These are phyloP conservation scores for Aleiodes sp. DNA, from an alignment of 1,140 invertebrate species.

Conservation along the genomic window DNA sequence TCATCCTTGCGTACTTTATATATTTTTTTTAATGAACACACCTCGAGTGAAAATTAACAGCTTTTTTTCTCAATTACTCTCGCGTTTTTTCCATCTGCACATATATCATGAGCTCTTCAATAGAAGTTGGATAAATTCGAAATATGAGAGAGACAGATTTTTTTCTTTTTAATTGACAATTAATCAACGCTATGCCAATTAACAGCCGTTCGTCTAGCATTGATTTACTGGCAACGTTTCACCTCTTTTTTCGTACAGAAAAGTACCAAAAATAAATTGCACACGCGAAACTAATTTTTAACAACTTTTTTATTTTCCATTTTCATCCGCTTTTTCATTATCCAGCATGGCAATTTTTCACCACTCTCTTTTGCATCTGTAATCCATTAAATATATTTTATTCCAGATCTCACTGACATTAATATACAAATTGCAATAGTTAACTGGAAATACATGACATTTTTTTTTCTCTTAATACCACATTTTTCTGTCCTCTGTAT, in stretches of 20 bases:
- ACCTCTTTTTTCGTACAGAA: not conserved
- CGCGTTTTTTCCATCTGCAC: not conserved
- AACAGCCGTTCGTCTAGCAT: constrained; percentile 16
- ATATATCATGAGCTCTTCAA: no score
- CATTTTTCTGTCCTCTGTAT: no score
- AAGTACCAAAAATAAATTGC: not conserved
- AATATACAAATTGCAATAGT: no score
- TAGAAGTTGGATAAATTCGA: not conserved
- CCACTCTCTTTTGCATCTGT: constrained; percentile 50
- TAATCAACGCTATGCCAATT: constrained; percentile 24
- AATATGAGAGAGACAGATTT: not conserved
- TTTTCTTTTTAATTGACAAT: constrained; percentile 1
- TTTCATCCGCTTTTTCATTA: no score
- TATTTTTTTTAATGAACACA: constrained; percentile 7
- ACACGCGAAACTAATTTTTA: not conserved
- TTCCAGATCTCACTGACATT: constrained; percentile 59
- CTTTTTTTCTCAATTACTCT: not conserved
- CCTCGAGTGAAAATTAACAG: not conserved
- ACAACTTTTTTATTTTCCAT: not conserved
- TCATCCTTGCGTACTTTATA: not conserved
- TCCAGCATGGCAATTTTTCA: no score
- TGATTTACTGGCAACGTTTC: constrained; percentile 10
- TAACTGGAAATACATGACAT: no score
- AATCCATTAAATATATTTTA: constrained; percentile 64
- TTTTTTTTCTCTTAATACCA: no score